Conservation (phyloP, 1,140 invertebrate species). For the Dryas iulia region DNA sequence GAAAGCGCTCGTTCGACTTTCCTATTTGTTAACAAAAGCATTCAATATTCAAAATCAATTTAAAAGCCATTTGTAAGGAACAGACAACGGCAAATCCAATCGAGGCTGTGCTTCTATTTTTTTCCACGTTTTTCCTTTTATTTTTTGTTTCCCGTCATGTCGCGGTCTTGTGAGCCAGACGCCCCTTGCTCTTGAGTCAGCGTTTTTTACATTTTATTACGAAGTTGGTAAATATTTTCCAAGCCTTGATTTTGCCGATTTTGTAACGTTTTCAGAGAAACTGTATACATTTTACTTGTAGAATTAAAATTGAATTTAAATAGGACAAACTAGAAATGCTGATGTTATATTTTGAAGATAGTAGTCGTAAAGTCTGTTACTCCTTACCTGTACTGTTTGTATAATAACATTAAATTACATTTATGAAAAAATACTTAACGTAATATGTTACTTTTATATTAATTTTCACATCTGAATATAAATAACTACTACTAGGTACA, state of each 20-base stretch:
- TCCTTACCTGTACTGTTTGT: too few relatives aligned
- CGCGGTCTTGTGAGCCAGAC: slow-evolving; percentile 74
- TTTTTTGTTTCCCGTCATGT: slow-evolving; percentile 71
- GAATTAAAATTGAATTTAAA: slow-evolving; percentile 42
- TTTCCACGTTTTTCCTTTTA: slow-evolving; percentile 56
- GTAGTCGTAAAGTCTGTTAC: too few relatives aligned
- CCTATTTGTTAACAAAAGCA: slow-evolving; percentile 57
- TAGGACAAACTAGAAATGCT: not conserved
- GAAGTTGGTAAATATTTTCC: slow-evolving; percentile 76
- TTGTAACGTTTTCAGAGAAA: slow-evolving; percentile 39
- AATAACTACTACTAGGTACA: too few relatives aligned
- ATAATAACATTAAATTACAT: too few relatives aligned
- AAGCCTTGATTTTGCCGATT: slow-evolving; percentile 58
- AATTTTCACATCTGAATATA: too few relatives aligned
- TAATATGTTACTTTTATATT: too few relatives aligned
- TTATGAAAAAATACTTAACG: too few relatives aligned
- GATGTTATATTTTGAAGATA: not conserved
- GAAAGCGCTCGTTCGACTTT: slow-evolving; percentile 18
- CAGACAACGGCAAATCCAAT: slow-evolving; percentile 78
- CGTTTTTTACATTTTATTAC: slow-evolving; percentile 77
- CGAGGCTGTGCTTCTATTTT: slow-evolving; percentile 66
- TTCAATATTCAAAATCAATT: slow-evolving; percentile 77
- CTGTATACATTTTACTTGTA: slow-evolving; percentile 67
- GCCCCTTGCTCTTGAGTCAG: slow-evolving; percentile 74
- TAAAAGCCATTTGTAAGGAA: slow-evolving; percentile 77